Conservation (phyloP, 2,888 invertebrate species). For the Zhuqinia jingwanae region DNA sequence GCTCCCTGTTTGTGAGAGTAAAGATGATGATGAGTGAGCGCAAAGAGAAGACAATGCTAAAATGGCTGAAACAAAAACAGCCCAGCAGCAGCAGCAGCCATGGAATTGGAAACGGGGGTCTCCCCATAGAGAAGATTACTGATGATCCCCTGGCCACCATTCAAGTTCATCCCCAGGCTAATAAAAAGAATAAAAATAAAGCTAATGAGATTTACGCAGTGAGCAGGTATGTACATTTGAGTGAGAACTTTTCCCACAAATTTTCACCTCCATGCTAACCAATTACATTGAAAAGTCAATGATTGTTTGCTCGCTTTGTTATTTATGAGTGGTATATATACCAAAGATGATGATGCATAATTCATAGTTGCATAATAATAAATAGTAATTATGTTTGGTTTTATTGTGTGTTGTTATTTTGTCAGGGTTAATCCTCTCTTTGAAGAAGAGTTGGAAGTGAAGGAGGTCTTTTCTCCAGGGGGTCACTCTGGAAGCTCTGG, state of each 20-base stretch:
- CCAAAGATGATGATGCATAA: too few relatives aligned
- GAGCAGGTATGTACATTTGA: conserved; percentile 75
- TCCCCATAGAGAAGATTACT: conserved; percentile 76
- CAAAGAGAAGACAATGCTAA: conserved; percentile 77
- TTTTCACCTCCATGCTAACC: too few relatives aligned
- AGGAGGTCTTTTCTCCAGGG: conserved; percentile 68
- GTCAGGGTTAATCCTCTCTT: conserved; percentile 79
- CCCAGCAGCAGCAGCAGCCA: too few relatives aligned
- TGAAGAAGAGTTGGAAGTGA: conserved; percentile 74
- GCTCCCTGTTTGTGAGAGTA: conserved; percentile 24
- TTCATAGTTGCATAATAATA: background rate
- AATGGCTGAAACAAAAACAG: conserved; percentile 79
- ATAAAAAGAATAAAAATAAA: conserved; percentile 76
- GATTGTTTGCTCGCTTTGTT: background rate
- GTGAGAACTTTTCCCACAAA: background rate
- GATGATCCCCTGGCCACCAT: conserved; percentile 79
- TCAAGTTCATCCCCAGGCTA: conserved; percentile 74
- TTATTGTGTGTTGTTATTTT: conserved; percentile 18
- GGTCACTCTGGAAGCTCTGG: conserved; percentile 79
- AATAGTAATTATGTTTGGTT: background rate
- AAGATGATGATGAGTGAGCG: conserved; percentile 49
- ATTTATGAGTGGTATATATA: background rate
- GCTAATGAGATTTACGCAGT: conserved; percentile 79
- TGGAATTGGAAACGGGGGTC: conserved; percentile 72
- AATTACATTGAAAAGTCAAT: too few relatives aligned